Evolutionary conservation across 2,888 invertebrate genomes (phyloP).

Genomic region (Pedicia rivosa): DNA sequence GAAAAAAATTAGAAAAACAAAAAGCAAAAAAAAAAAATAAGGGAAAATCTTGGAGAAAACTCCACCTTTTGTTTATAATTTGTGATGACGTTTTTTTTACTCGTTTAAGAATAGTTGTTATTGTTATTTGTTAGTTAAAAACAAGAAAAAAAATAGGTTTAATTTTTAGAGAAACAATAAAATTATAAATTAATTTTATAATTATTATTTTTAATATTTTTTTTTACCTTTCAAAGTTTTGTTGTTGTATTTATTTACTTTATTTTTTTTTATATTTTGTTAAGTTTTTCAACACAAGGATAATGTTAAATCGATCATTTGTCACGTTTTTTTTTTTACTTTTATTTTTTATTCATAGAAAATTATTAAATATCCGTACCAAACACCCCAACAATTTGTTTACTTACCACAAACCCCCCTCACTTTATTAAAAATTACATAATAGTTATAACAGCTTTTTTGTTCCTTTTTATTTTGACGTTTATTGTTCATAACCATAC

Average conservation of each 20-base stretch:
- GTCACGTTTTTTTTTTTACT: constrained; percentile 1
- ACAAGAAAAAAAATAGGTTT: too few relatives aligned
- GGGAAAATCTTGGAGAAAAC: constrained; percentile 26
- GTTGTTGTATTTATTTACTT: neutral
- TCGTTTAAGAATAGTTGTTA: neutral
- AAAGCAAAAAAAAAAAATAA: constrained; percentile 4
- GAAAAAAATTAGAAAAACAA: too few relatives aligned
- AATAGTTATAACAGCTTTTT: too few relatives aligned
- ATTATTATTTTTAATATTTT: constrained; percentile 2
- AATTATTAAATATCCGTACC: constrained; percentile 12
- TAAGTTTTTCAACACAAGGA: constrained; percentile 15
- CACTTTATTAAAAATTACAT: too few relatives aligned
- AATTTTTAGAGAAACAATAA: too few relatives aligned
- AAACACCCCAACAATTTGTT: constrained; percentile 3
- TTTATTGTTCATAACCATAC: constrained; percentile 1
- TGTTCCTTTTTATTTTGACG: neutral
- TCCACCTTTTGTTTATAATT: constrained; percentile 25
- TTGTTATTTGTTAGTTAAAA: too few relatives aligned
- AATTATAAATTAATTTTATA: too few relatives aligned
- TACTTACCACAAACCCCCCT: too few relatives aligned
- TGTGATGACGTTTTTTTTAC: neutral
- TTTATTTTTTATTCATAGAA: constrained; percentile 10
- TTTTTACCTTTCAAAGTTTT: neutral
- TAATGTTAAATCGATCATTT: constrained; percentile 14
- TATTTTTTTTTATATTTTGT: neutral